Base-by-base conservation (phyloP, 2,888 invertebrate species). In the Micropterix aruncella region DNA sequence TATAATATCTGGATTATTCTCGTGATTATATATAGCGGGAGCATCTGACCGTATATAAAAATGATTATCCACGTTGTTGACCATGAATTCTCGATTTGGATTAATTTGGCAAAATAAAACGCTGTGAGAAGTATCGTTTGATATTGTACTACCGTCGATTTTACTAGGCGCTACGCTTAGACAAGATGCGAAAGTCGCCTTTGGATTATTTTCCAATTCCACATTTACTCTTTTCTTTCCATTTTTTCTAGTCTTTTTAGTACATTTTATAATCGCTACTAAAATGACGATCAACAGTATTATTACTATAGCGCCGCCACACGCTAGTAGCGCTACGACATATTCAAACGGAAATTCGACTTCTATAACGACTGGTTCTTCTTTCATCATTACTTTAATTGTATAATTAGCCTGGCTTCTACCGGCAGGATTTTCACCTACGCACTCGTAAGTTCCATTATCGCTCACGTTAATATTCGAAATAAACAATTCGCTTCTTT, bases 341-440 rank as follows among this genome's bases (percentile, higher is more conserved):
- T 83, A 81, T 59, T 83, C 80, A 48, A 79, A 75, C 1, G 82
- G 79, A 61, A 83, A 79, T 19, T 65, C 63, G 1, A 69, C 64
- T 52, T 72, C 66, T 37, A 73, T 72, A 2, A 73, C 69, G 14
- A 80, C 72, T 12, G 80, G 82, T 48, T 81, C 82, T 56, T 83
- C 81, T 58, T 82, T 83, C 44, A 83, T 72, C 50, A 86, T 73
- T 41, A 88, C 78, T 50, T 79, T 73, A 51, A 92, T 73, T 2
- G 91, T 89, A 54, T 87, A 86, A 61, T 92, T 91, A 46, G 84
- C 81, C 51, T 78, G 79, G 0, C 81, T 75, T 46, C 73, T 75
- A 9, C 92, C 92, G 1, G 91, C 92, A n/a, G 81, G 77, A 60
- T 92, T 92, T 57, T 87, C 86, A 0, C 91, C 91, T 12, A 83